Percentiles rank a stretch among this genome's conserved stretches.
These are phyloP conservation scores for Nephrotoma flavescens DNA, from an alignment of 2,888 invertebrate genomes.

Conservation along the genomic window DNA sequence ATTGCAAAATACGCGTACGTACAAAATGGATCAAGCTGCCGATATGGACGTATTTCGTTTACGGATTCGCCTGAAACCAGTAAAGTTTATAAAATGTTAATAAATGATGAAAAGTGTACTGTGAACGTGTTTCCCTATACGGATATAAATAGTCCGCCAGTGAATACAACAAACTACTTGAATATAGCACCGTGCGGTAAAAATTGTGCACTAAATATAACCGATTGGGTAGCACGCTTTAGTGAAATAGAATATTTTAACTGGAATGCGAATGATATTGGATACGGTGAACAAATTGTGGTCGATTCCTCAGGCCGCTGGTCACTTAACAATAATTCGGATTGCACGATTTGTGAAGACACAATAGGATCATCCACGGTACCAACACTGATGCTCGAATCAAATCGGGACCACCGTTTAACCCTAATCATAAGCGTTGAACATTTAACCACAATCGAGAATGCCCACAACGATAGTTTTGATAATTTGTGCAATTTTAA, in stretches of 20 bases:
- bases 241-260: not conserved
- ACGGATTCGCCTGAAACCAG: not conserved
- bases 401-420: not conserved
- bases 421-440: not conserved
- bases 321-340: not conserved
- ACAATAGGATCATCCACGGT: not conserved
- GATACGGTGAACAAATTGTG: not conserved
- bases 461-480: not conserved
- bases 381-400: not conserved
- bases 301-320: not conserved
- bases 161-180: not conserved
- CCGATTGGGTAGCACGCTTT: not conserved
- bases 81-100: not conserved
- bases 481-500: not conserved
- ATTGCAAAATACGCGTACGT: not conserved
- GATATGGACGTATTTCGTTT: not conserved
- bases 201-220: not conserved
- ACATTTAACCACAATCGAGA: not conserved
- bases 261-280: not conserved
- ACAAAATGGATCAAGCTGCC: not conserved
- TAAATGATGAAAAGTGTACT: not conserved
- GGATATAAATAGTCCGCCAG: not conserved
- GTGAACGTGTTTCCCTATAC: not conserved
- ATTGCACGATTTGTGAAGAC: not conserved
- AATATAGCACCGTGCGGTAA: not conserved